phyloP scores from a whole-genome alignment of 1,140 invertebrate species.

The Orchestia grillus region DNA sequence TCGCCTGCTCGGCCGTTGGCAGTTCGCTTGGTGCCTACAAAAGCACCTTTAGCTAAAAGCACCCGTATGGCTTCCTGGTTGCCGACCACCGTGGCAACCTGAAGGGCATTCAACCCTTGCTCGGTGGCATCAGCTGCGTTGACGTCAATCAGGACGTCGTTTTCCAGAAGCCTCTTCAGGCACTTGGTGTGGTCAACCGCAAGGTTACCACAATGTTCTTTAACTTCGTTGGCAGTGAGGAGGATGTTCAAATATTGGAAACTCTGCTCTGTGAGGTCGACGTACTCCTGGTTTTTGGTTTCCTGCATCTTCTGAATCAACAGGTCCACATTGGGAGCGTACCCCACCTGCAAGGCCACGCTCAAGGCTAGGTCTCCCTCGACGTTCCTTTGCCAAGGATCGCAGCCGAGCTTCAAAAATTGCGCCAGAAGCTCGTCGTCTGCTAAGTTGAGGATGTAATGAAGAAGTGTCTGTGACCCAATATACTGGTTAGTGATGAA shows the following conservation, averaged over 20 bases:
- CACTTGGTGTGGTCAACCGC: constrained; percentile 25
- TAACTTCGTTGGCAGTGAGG: not conserved
- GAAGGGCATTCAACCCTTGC: not conserved
- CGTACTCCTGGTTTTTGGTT: not conserved
- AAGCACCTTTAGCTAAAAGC: constrained; percentile 2
- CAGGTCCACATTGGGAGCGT: not conserved
- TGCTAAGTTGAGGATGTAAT: not conserved
- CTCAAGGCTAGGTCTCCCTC: not conserved
- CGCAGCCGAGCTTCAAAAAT: not conserved
- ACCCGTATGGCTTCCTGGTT: constrained; percentile 7
- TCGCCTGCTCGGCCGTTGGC: not conserved
- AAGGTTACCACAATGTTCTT: too few species aligned
- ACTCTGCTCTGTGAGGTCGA: not conserved
- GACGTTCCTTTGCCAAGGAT: constrained; percentile 27
- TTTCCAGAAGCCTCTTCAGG: not conserved
- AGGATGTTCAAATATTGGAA: not conserved
- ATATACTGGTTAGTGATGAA: not conserved
- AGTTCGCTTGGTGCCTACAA: not conserved
- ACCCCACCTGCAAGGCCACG: not conserved
- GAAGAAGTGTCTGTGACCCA: not conserved
- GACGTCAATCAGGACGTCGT: constrained; percentile 3
- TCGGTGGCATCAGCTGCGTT: not conserved
- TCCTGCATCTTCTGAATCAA: constrained; percentile 6
- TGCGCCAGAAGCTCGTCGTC: not conserved
- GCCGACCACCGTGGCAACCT: not conserved